Conservation (phyloP, 2,113 vertebrate genomes). For the mouse (Mus musculus) region GRCm39 chr10:58471001-58471500, state of each 20-base stretch:
- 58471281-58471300: neutral
- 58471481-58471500: neutral
- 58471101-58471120: neutral
- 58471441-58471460: neutral
- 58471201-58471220: neutral
- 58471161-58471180: neutral
- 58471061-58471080: no score
- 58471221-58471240: neutral
- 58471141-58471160: neutral
- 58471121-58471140: neutral
- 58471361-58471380: no score
- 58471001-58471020: neutral
- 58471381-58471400: no score
- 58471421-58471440: neutral
- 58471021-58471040: neutral
- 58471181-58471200: neutral
- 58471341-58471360: neutral
- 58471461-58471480: neutral
- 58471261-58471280: neutral
- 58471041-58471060: neutral
- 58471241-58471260: neutral
- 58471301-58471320: neutral
- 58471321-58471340: neutral
- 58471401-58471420: no score
- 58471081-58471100: neutral